A percentile compares a stretch with the other conserved stretches of the same genome.
Conservation (phyloP, 2,113 vertebrate genomes). For the Triplophysa siluroides region DNA sequence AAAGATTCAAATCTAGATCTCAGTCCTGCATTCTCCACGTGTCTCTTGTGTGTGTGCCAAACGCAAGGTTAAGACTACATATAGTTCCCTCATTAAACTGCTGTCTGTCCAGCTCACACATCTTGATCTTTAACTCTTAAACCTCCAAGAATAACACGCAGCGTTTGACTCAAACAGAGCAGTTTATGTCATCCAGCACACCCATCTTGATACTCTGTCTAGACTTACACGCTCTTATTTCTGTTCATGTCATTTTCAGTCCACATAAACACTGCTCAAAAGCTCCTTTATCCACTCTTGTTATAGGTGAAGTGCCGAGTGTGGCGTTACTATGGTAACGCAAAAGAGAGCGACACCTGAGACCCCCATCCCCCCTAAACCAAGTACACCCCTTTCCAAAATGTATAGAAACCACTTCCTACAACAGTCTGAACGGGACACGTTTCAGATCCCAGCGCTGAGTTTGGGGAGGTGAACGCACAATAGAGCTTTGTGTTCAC, state of each 20-base stretch:
- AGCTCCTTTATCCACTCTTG: slow-evolving; percentile 68
- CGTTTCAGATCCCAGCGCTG: slow-evolving; percentile 62
- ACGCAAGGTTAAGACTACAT: too few relatives aligned
- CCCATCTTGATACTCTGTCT: slow-evolving; percentile 48
- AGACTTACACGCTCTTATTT: slow-evolving; percentile 54
- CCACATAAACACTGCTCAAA: slow-evolving; percentile 73
- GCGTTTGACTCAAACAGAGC: not conserved
- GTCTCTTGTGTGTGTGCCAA: not conserved
- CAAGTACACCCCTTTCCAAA: slow-evolving; percentile 58
- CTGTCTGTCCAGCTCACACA: not conserved
- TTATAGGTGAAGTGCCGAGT: slow-evolving; percentile 65
- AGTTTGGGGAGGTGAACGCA: slow-evolving; percentile 56
- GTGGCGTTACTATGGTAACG: slow-evolving; percentile 70
- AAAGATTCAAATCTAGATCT: not conserved
- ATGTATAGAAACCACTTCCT: slow-evolving; percentile 60
- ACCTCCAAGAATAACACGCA: not conserved
- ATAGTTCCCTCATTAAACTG: too few relatives aligned
- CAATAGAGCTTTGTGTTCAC: slow-evolving; percentile 62
- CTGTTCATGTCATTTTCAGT: slow-evolving; percentile 60
- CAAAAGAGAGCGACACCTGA: slow-evolving; percentile 68
- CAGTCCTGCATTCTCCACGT: too few relatives aligned
- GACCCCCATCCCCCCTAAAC: slow-evolving; percentile 61
- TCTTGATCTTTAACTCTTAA: not conserved
- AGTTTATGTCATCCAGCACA: too few relatives aligned
- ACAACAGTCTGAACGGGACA: slow-evolving; percentile 63